Conservation (phyloP, 2,797 vertebrate genomes). For the Philypnodon macrostomus region DNA sequence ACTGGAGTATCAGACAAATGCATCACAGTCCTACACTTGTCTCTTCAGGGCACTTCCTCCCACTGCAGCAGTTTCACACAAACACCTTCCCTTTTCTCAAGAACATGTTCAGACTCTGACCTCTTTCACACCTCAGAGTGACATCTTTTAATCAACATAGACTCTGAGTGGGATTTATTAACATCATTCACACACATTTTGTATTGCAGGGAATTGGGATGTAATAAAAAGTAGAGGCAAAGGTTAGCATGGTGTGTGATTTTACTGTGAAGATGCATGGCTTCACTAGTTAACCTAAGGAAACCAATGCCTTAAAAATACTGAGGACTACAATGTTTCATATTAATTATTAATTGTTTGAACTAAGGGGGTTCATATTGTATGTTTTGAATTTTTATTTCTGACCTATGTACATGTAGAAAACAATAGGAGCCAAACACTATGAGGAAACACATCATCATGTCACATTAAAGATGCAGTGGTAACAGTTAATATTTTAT, state of each 20-base stretch:
- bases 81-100: slow-evolving; percentile 30
- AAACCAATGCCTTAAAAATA: no score
- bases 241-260: neutral
- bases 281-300: no score
- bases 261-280: neutral
- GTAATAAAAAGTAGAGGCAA: slow-evolving; percentile 2
- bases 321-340: no score
- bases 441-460: neutral
- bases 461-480: slow-evolving; percentile 9
- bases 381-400: no score
- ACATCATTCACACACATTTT: slow-evolving; percentile 25
- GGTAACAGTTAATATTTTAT: slow-evolving; percentile 1
- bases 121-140: slow-evolving; percentile 23
- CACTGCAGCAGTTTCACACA: slow-evolving; percentile 40
- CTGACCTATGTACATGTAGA: no score
- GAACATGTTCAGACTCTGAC: slow-evolving; percentile 34
- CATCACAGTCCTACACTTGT: no score
- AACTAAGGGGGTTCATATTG: neutral
- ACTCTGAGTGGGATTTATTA: slow-evolving; percentile 28
- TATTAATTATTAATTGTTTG: no score
- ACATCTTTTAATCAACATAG: slow-evolving; percentile 17
- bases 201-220: slow-evolving; percentile 15
- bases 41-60: slow-evolving; percentile 35
- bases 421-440: no score
- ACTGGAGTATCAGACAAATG: slow-evolving; percentile 24